phyloP scores from a whole-genome alignment of 1,140 invertebrate genomes.

The Berghia stephanieae region DNA sequence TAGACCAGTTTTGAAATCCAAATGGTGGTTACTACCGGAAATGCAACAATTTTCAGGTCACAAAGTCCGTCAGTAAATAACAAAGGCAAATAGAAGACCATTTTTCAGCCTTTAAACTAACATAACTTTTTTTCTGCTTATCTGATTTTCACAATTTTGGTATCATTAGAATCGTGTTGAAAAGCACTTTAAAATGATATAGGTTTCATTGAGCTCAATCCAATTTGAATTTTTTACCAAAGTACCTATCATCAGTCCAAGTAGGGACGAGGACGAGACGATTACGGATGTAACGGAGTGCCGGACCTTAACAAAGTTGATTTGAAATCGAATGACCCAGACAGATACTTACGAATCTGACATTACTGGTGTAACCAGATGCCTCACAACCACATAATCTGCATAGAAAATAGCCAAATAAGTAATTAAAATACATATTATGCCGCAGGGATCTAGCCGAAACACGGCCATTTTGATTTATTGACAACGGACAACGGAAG shows the following conservation, averaged over 20 bases:
- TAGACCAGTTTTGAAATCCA: too few species aligned
- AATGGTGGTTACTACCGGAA: too few species aligned
- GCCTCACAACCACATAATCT: constrained; percentile 88
- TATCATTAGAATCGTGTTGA: too few species aligned
- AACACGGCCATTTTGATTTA: constrained; percentile 65
- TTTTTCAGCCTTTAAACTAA: too few species aligned
- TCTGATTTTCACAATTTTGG: too few species aligned
- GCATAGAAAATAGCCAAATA: constrained; percentile 87
- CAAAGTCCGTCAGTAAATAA: too few species aligned
- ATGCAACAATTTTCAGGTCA: too few species aligned
- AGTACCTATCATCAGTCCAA: background rate
- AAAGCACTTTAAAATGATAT: too few species aligned
- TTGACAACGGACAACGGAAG: constrained; percentile 24
- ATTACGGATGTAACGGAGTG: background rate
- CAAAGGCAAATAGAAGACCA: too few species aligned
- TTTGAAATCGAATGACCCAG: background rate
- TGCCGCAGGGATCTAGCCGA: constrained; percentile 86
- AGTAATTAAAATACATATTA: constrained; percentile 85
- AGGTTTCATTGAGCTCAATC: background rate
- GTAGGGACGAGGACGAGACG: background rate
- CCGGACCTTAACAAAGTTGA: background rate
- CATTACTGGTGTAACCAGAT: constrained; percentile 86
- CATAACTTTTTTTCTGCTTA: too few species aligned
- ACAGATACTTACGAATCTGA: constrained; percentile 75
- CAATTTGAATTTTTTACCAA: background rate